A percentile compares a stretch with the other conserved stretches of the same genome.
phyloP scores from a whole-genome alignment of 1,140 invertebrate species.

The Scaptomyza hsui region DNA sequence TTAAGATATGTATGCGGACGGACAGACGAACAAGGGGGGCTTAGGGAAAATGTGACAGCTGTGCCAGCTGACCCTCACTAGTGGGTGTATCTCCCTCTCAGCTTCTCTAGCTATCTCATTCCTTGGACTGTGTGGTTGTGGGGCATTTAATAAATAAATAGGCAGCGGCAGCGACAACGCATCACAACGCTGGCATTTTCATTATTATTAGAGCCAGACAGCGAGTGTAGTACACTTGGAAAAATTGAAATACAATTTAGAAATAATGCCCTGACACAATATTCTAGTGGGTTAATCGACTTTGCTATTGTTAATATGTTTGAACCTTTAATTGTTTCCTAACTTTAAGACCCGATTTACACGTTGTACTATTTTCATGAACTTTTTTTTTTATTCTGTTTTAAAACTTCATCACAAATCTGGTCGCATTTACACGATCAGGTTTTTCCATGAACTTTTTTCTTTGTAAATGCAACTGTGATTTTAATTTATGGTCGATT shows the following conservation, averaged over 20 bases:
- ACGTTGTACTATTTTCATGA: too few relatives aligned
- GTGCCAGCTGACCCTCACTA: conserved; percentile 69
- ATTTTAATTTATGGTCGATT: too few relatives aligned
- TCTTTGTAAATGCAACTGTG: too few relatives aligned
- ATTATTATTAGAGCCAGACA: conserved; percentile 42
- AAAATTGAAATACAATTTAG: neutral
- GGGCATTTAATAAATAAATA: conserved; percentile 79
- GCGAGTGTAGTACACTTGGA: neutral
- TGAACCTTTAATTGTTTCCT: too few relatives aligned
- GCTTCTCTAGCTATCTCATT: neutral
- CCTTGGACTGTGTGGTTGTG: neutral
- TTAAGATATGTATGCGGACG: conserved; percentile 36
- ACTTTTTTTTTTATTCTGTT: too few relatives aligned
- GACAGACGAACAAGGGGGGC: conserved; percentile 15
- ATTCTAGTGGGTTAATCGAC: too few relatives aligned
- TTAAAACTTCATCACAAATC: too few relatives aligned
- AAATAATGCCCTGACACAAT: too few relatives aligned
- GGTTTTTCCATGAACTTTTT: too few relatives aligned
- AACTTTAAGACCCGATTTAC: too few relatives aligned
- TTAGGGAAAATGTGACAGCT: conserved; percentile 75
- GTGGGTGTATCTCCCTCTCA: conserved; percentile 14
- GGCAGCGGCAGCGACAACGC: conserved; percentile 54
- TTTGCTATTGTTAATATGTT: too few relatives aligned
- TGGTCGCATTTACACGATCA: too few relatives aligned
- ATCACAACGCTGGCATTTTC: conserved; percentile 53